These are phyloP conservation scores for Diploscapter pachys DNA, from an alignment of 1,140 invertebrate species.

Conservation along the genomic window DNA sequence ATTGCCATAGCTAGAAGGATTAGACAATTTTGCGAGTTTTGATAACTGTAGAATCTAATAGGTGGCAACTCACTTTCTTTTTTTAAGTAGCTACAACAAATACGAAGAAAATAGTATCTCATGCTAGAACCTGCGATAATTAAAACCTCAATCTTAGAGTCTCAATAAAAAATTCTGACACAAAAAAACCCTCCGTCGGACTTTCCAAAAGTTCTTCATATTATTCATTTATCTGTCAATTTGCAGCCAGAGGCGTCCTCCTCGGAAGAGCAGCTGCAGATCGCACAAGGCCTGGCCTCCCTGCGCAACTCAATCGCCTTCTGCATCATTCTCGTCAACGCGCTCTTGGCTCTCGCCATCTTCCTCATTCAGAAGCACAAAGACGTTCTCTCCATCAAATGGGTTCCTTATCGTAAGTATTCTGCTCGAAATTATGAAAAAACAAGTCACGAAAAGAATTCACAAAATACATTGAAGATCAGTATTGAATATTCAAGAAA, in stretches of 20 bases:
- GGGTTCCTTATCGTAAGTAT: conserved; percentile 45
- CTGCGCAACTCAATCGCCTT: conserved; percentile 64
- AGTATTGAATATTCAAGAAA: too few relatives aligned
- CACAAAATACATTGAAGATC: too few relatives aligned
- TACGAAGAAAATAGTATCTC: too few relatives aligned
- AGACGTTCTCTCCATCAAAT: conserved; percentile 57
- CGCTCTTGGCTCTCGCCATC: conserved; percentile 63
- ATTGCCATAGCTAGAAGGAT: too few relatives aligned
- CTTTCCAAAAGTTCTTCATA: neutral
- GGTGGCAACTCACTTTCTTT: neutral
- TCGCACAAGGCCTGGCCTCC: conserved; percentile 59
- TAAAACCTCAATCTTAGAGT: too few relatives aligned
- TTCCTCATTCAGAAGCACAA: conserved; percentile 62
- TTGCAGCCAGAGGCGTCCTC: conserved; percentile 44
- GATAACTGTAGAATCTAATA: conserved; percentile 1
- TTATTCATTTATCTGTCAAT: neutral
- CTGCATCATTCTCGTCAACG: conserved; percentile 64
- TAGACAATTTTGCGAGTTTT: neutral
- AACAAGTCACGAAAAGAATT: too few relatives aligned
- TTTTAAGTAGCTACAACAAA: too few relatives aligned
- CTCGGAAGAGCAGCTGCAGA: conserved; percentile 47
- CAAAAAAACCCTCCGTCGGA: neutral
- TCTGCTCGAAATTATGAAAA: neutral
- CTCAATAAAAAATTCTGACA: neutral
- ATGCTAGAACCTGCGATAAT: too few relatives aligned